These are phyloP conservation scores for Polymixis lichenea DNA, from an alignment of 2,888 invertebrate species.

Conservation along the genomic window DNA sequence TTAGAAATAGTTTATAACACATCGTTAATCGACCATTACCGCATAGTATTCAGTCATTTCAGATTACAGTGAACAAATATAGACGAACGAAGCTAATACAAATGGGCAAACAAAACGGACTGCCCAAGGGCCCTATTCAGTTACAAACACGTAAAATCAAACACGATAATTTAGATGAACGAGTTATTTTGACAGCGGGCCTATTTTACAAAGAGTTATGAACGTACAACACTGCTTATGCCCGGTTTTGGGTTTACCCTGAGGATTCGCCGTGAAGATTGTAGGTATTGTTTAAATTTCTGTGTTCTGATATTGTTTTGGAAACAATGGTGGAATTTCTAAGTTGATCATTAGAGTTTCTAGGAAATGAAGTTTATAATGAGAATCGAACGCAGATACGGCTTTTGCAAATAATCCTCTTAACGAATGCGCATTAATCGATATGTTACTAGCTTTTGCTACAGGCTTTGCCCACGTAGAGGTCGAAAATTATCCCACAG, in stretches of 20 bases:
- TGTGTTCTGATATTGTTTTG: conserved; percentile 1
- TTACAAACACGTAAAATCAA: conserved; percentile 66
- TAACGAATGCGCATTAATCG: not conserved
- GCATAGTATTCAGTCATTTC: conserved; percentile 23
- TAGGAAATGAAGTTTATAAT: not conserved
- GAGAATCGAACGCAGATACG: not conserved
- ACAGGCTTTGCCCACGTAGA: no score
- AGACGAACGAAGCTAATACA: conserved; percentile 38
- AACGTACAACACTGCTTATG: conserved; percentile 46
- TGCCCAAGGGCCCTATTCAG: conserved; percentile 68
- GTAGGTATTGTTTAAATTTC: conserved; percentile 19
- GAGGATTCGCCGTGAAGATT: conserved; percentile 43
- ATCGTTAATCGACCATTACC: not conserved
- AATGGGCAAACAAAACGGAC: conserved; percentile 62
- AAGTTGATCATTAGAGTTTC: not conserved
- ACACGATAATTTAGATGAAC: conserved; percentile 69
- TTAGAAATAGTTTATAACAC: not conserved
- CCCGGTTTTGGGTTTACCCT: conserved; percentile 31
- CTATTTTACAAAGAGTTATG: conserved; percentile 65
- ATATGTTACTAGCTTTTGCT: no score
- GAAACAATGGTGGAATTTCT: not conserved
- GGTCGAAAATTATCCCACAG: no score
- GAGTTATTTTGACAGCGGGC: conserved; percentile 64
- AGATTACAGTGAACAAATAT: conserved; percentile 47
- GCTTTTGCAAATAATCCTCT: not conserved